Evolutionary conservation across 1,140 invertebrate genomes (phyloP), one percentile per base, ranked within the genome.

Genomic region (Bombus soroeensis): DNA sequence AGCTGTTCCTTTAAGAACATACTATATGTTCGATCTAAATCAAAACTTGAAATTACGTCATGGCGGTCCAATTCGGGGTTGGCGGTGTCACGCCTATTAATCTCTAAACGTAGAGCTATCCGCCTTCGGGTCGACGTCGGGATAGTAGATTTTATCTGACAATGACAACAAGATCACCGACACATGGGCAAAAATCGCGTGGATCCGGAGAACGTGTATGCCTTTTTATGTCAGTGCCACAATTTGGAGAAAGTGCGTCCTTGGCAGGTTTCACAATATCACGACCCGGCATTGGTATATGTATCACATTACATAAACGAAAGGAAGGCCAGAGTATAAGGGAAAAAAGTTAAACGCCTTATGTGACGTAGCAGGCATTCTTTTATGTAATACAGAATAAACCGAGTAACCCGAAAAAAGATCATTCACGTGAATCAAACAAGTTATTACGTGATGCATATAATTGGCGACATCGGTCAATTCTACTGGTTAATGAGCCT

Each of bases 201-300:
- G n/a, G 32, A 85, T 66, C 57, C 84, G 28, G 59, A n/a, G 53
- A 76, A 85, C 47, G 71, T 81, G 80, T 85, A 83, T 88, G 47
- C 34, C 13, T 59, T 78, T 87, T 83, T 88, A 86, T 83, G 83
- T 85, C 88, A 83, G 86, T 90, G 83, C 71, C 74, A 87, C 82
- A 90, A 90, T 88, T 90, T 76, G 88, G 89, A 90, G 89, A 90
- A 90, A 90, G 89, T 78, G 80, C 39, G 89, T 78, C 89, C 89
- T 90, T 90, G 89, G 53, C 75, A 41, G 71, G 86, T 90, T 72
- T 70, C 83, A 82, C 76, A 90, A 88, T 90, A 90, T 87, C 88
- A 77, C 70, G 86, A 78, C 57, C 80, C 72, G 71, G 66, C 70
- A 79, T 72, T 79, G 76, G 85, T 87, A 81, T 87, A 88, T 82